These are phyloP conservation scores for Sylvia atricapilla DNA, from an alignment of 2,113 vertebrate species.

Conservation along the genomic window DNA sequence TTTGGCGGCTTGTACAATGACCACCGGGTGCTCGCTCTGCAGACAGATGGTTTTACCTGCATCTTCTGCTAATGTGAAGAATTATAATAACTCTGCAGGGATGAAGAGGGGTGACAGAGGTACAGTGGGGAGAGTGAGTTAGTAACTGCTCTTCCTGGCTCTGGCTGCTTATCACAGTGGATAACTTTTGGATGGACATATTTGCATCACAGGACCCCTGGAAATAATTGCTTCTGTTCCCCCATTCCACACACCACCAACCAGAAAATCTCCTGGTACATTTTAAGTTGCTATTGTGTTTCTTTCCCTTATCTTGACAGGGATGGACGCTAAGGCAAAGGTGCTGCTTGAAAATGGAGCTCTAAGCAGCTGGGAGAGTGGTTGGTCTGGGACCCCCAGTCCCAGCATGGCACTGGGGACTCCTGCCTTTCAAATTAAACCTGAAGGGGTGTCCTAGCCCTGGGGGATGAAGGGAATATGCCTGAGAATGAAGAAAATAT, in stretches of 20 bases:
- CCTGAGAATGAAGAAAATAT: too few relatives aligned
- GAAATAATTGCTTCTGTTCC: neutral
- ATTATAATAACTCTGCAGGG: neutral
- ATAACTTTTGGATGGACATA: neutral
- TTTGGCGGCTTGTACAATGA: neutral
- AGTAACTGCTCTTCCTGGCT: neutral
- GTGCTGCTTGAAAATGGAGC: neutral
- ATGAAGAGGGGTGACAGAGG: neutral
- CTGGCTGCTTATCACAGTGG: neutral
- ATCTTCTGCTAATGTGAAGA: conserved; percentile 19
- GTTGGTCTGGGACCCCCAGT: neutral
- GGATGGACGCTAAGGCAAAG: neutral
- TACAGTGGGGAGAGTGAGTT: neutral
- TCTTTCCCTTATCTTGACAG: neutral
- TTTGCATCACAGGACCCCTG: neutral
- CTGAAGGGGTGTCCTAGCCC: neutral
- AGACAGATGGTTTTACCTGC: conserved; percentile 4
- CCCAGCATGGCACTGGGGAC: fast-evolving
- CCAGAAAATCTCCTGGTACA: neutral
- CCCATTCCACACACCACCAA: neutral
- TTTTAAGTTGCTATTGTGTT: neutral
- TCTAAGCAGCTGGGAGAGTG: neutral
- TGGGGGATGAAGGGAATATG: neutral
- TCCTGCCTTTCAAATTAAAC: neutral
- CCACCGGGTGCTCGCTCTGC: neutral